phyloP scores from a whole-genome alignment of 2,888 invertebrate genomes.

The Phyllotreta striolata region DNA sequence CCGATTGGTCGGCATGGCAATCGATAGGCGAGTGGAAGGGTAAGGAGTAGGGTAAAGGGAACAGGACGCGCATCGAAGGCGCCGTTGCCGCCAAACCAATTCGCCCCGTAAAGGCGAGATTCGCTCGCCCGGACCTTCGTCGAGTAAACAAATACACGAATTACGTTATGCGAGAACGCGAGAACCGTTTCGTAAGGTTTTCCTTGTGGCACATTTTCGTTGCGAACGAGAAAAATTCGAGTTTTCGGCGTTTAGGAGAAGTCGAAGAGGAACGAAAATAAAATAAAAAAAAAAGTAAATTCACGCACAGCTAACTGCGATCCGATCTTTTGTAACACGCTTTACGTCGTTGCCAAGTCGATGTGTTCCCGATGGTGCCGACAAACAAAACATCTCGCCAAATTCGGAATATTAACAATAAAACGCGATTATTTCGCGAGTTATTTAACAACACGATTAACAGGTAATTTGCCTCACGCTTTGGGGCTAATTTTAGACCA shows the following conservation, averaged over 20 bases:
- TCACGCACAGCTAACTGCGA: slow-evolving; percentile 41
- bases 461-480: slow-evolving; percentile 55
- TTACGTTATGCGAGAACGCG: slow-evolving; percentile 48
- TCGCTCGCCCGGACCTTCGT: slow-evolving; percentile 56
- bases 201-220: slow-evolving; percentile 16
- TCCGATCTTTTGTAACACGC: slow-evolving; percentile 58
- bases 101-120: slow-evolving; percentile 57
- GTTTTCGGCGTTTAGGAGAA: too few species aligned
- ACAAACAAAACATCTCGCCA: slow-evolving; percentile 59
- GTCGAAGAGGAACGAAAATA: too few species aligned
- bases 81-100: slow-evolving; percentile 62
- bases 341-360: slow-evolving; percentile 62
- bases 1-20: slow-evolving; percentile 70
- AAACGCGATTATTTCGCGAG: slow-evolving; percentile 39
- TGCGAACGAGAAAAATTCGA: too few species aligned
- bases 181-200: slow-evolving; percentile 47
- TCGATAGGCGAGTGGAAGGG: slow-evolving; percentile 70
- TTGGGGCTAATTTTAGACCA: slow-evolving; percentile 58
- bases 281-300: slow-evolving; percentile 15
- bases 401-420: slow-evolving; percentile 54
- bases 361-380: slow-evolving; percentile 61
- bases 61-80: slow-evolving; percentile 63
- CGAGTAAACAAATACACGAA: slow-evolving; percentile 68
- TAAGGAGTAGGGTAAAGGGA: slow-evolving; percentile 55
- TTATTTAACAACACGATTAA: slow-evolving; percentile 33